Conservation (phyloP, 2,797 vertebrate genomes). For the Coluber constrictor region DNA sequence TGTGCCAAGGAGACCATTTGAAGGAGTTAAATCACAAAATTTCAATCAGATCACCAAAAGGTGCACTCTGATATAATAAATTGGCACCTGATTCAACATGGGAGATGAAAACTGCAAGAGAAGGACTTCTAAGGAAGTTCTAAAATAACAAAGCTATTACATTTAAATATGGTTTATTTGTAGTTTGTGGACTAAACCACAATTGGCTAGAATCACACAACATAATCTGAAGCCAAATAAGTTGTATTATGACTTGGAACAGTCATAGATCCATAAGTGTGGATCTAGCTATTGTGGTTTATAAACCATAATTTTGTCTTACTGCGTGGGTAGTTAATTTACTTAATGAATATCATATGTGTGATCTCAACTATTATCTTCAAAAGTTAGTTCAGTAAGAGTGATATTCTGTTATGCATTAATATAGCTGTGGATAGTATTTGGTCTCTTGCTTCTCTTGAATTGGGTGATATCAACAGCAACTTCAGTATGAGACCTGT, state of each 20-base stretch:
- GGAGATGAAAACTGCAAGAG: neutral
- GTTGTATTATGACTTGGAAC: neutral
- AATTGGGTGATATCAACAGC: neutral
- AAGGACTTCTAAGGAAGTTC: neutral
- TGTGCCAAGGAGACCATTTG: neutral
- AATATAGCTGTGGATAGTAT: neutral
- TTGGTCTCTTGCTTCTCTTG: neutral
- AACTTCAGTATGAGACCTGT: neutral
- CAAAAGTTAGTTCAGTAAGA: neutral
- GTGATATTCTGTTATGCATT: neutral
- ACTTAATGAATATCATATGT: neutral
- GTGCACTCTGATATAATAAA: neutral
- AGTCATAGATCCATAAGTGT: neutral
- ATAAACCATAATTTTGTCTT: neutral
- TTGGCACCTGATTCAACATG: neutral
- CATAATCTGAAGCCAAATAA: neutral
- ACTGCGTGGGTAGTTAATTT: neutral
- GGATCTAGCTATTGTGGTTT: neutral
- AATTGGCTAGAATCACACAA: neutral
- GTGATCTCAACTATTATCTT: neutral
- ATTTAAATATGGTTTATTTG: neutral
- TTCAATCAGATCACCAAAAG: neutral
- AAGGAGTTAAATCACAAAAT: neutral
- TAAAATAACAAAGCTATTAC: neutral
- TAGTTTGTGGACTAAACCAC: neutral